A percentile compares a stretch with the other conserved stretches of the same genome.
phyloP scores from a whole-genome alignment of 2,113 vertebrate genomes.

The Brachypodius melanocephalos region DNA sequence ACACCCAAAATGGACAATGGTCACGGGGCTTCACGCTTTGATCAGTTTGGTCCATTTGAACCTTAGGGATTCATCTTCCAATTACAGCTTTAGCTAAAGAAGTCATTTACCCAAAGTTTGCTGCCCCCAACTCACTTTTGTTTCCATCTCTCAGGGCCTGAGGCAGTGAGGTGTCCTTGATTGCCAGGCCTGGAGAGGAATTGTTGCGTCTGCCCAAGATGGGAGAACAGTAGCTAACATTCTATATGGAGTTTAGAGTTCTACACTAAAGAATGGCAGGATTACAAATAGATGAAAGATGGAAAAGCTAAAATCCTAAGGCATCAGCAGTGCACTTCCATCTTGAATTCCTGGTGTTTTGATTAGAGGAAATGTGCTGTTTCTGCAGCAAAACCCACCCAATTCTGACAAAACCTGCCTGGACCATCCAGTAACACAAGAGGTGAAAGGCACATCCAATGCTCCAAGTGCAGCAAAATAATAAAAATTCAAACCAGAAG shows the following conservation, averaged over 20 bases:
- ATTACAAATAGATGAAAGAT: rapidly evolving
- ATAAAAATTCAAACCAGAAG: background rate
- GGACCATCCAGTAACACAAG: rapidly evolving
- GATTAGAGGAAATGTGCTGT: rapidly evolving
- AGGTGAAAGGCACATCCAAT: background rate
- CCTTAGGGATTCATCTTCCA: rapidly evolving
- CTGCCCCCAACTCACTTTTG: background rate
- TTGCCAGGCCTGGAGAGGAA: background rate
- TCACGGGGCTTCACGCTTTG: background rate
- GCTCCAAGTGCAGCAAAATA: background rate
- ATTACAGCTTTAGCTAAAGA: background rate
- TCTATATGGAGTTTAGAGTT: background rate
- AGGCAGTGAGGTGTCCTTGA: background rate
- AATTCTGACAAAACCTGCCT: background rate
- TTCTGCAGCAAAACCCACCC: background rate
- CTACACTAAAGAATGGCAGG: background rate
- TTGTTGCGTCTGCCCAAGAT: background rate
- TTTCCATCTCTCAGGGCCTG: background rate
- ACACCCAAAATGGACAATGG: background rate
- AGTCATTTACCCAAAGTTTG: background rate
- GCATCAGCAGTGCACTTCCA: background rate
- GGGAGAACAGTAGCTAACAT: background rate
- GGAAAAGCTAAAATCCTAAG: rapidly evolving
- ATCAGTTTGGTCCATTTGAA: background rate
- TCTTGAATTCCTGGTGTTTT: background rate